phyloP scores from a whole-genome alignment of 2,888 invertebrate genomes.

The Troides helena region DNA sequence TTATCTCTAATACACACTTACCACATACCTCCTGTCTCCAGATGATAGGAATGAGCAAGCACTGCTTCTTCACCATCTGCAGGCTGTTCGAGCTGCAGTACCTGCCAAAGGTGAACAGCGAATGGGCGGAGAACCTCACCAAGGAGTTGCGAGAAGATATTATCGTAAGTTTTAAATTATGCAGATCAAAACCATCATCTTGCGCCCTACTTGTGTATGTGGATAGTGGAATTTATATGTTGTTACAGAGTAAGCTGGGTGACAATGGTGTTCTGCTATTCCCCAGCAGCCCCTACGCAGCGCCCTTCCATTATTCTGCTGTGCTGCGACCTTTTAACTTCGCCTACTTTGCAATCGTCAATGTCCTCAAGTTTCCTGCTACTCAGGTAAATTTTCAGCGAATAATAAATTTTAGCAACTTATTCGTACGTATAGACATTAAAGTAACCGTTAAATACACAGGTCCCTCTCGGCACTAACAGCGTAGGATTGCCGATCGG shows the following conservation, averaged over 20 bases:
- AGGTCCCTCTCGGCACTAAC: constrained; percentile 89
- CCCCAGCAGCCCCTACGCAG: constrained; percentile 90
- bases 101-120: constrained; percentile 79
- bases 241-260: constrained; percentile 84
- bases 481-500: constrained; percentile 88
- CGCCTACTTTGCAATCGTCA: constrained; percentile 91
- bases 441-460: constrained; percentile 21
- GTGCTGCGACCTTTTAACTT: constrained; percentile 91
- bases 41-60: constrained; percentile 81
- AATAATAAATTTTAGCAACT: too few relatives aligned
- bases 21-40: constrained; percentile 32
- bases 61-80: constrained; percentile 83
- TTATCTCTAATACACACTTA: too few relatives aligned
- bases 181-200: too few relatives aligned
- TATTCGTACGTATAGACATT: too few relatives aligned
- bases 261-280: constrained; percentile 91
- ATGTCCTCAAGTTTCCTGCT: constrained; percentile 90
- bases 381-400: constrained; percentile 80
- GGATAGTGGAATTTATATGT: neutral
- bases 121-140: constrained; percentile 83
- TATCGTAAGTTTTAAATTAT: constrained; percentile 69
- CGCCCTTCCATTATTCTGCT: constrained; percentile 91
- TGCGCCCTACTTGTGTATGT: too few relatives aligned
- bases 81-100: constrained; percentile 82
- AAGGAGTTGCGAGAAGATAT: constrained; percentile 82